A percentile compares a stretch with the other conserved stretches of the same genome.
Evolutionary conservation across 1,140 invertebrate genomes (phyloP).

Genomic region (Chrysopa pallens): DNA sequence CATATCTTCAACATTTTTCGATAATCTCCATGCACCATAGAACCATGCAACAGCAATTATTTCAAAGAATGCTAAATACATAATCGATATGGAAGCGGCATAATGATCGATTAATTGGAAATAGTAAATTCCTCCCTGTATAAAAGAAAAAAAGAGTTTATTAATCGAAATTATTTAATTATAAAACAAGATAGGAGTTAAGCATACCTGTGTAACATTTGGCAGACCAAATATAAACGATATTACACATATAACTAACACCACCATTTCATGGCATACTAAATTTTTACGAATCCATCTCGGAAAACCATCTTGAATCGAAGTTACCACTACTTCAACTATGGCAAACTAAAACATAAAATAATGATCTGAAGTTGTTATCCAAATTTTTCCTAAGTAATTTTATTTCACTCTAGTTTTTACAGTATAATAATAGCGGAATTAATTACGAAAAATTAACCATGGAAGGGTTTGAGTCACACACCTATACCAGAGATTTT

Average conservation of each 20-base stretch:
- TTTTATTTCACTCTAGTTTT: too few relatives aligned
- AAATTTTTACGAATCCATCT: conserved; percentile 62
- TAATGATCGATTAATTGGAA: conserved; percentile 89
- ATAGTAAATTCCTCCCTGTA: conserved; percentile 75
- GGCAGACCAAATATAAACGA: conserved; percentile 71
- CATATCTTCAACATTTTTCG: conserved; percentile 74
- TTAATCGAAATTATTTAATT: background rate
- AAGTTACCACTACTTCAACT: conserved; percentile 81
- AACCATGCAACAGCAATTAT: conserved; percentile 80
- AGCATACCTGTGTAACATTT: conserved; percentile 56
- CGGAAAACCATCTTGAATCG: conserved; percentile 79
- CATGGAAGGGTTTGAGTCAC: too few relatives aligned
- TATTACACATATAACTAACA: conserved; percentile 62
- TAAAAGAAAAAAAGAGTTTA: conserved; percentile 6
- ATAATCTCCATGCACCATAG: conserved; percentile 67
- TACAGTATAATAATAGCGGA: too few relatives aligned
- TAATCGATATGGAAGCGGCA: conserved; percentile 75
- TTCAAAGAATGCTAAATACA: conserved; percentile 85
- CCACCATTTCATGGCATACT: conserved; percentile 71
- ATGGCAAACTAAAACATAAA: conserved; percentile 55
- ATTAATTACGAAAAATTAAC: too few relatives aligned
- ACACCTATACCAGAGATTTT: too few relatives aligned
- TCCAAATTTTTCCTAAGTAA: too few relatives aligned
- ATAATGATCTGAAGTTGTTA: too few relatives aligned
- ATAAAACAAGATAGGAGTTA: conserved; percentile 3